Evolutionary conservation across 1,140 invertebrate genomes (phyloP), one percentile per base, ranked within the genome.

Genomic region (Meloidogyne chitwoodi): DNA sequence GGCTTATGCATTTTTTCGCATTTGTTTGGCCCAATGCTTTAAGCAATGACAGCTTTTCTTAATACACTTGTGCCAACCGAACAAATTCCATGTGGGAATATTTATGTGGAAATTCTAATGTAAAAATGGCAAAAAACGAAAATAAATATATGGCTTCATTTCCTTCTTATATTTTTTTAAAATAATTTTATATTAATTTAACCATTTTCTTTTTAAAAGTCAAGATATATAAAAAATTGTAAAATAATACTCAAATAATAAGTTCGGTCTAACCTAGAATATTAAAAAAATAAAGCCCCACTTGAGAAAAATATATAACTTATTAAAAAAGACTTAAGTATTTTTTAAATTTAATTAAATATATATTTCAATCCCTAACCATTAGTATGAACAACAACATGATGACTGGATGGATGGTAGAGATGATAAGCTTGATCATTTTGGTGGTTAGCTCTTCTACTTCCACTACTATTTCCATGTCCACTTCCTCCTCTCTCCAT

Each of bases 311-410:
- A 31, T 3, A 31, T 31, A 31, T 3, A 31, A 3, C 6, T 6
- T 31, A 2, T 31, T 31, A 31, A 31, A 31, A 3, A 3, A 3
- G 6, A 3, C 6, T 3, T 3, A 31, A 6, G 29, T 31, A 3
- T 31, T 3, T 38, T 8, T 38, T 38, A 8, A 38, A 38, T 38
- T 31, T 31, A 3, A n/a, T n/a, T 16, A 44, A 16, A 44, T 19
- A n/a, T 19, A 16, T 44, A 16, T 44, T 44, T 19, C 12, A 44
- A 2, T 16, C n/a, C 12, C 70, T 29, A 27, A 73, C 70, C 70
- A 64, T 73, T 73, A 5, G 70, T 73, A 22, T 73, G 70, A 26
- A 73, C 56, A 19, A 73, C 56, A n/a, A 73, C 38, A 31, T 73
- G 70, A 31, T 73, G 48, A 34, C 48, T 73, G 8, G 70, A 73